Base-by-base conservation (phyloP, 2,113 vertebrate species). In the Carollia perspicillata region DNA sequence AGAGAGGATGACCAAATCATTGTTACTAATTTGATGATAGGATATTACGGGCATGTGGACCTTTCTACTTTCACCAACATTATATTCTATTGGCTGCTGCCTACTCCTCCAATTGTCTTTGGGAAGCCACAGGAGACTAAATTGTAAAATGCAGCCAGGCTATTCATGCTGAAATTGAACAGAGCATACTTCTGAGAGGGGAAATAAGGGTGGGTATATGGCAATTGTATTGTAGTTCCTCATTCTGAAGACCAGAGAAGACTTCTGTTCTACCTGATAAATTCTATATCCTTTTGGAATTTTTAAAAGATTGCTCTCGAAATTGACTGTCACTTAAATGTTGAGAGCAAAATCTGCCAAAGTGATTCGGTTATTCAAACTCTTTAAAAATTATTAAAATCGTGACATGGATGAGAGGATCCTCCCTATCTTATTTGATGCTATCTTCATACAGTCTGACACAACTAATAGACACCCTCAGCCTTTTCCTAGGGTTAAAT, bases 311-410 rank as follows among this genome's bases (percentile, higher is more conserved):
- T 72, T 89, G 26, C 35, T 86, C 68, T 88, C 84, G 12, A 72
- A 88, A 93, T 63, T 90, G 84, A 66, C 33, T 89, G 33, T 85
- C 55, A 90, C 84, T 97, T 97, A 95, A 95, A 92, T 92, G 92
- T 63, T 90, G 78, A 84, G 60, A 87, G 28, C 53, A 95, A 95
- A 95, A 60, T 88, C 28, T 86, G 89, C 72, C 78, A 71, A 30
- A 75, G 35, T 75, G 53, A 95, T 90, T 63, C 53, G 35, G 90
- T 84, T 87, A 87, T 78, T 92, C 71, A 78, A 83, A 74, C n/a
- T 5, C 84, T 85, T 74, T 80, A 94, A 97, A 90, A 92, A 78
- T 66, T 40, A 18, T 90, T 94, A 84, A 95, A 92, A 88, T 68
- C 35, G 13, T 4, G 4, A 51, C 40, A 37, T 40, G 66, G 17